Evolutionary conservation across 2,113 vertebrate species (phyloP).

Genomic region (Fulica atra): DNA sequence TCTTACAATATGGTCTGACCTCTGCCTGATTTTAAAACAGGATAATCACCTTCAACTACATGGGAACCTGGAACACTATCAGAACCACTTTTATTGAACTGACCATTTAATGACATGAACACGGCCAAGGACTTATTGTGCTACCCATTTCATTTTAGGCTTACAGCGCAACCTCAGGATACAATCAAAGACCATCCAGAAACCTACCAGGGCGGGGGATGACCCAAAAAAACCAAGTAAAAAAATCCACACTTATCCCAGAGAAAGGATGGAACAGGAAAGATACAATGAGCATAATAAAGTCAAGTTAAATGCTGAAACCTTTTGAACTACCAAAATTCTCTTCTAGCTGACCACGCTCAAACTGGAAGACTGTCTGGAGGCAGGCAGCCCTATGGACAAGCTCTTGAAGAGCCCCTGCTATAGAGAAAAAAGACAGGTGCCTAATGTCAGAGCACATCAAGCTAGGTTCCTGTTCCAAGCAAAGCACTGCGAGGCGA

Average conservation of each 20-base stretch:
- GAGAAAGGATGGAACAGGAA: not conserved
- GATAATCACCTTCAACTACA: conserved; percentile 75
- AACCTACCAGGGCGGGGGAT: not conserved
- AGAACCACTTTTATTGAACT: conserved; percentile 69
- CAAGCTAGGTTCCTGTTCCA: not conserved
- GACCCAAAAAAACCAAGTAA: not conserved
- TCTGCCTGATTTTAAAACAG: conserved; percentile 70
- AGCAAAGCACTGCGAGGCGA: not conserved
- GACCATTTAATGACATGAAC: conserved; percentile 55
- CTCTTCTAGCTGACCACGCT: not conserved
- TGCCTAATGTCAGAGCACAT: accelerated
- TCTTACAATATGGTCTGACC: conserved; percentile 60
- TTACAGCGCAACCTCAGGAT: conserved; percentile 12
- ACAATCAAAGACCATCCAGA: not conserved
- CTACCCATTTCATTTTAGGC: conserved; percentile 41
- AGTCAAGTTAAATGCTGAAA: not conserved
- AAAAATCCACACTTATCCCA: not conserved
- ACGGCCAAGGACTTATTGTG: conserved; percentile 10
- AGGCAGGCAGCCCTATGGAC: not conserved
- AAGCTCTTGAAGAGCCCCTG: not conserved
- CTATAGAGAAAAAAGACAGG: not conserved
- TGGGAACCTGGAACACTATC: conserved; percentile 67
- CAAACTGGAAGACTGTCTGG: not conserved
- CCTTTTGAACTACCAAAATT: not conserved
- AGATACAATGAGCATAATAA: not conserved